Evolutionary conservation across 92 coral and sea anemone genomes (phyloP).

Genomic region (Nematostella vectensis): DNA sequence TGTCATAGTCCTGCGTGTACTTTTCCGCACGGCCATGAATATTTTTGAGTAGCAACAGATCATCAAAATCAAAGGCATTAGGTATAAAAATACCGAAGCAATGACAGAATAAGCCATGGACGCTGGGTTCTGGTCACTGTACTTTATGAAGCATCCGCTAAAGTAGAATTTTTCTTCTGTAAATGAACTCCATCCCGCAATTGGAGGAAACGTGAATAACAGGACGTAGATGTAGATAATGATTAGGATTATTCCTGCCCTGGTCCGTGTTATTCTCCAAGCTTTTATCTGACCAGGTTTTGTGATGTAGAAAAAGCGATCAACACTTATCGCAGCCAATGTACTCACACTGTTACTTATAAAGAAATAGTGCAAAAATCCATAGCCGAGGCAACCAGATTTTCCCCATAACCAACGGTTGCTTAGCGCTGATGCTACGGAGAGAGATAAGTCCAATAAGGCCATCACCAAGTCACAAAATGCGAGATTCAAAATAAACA

Average conservation of each 20-base stretch:
- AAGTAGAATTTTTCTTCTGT: conserved; percentile 51
- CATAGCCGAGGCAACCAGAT: conserved; percentile 68
- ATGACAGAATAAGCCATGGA: conserved; percentile 68
- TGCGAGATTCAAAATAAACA: conserved; percentile 83
- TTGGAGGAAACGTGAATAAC: conserved; percentile 74
- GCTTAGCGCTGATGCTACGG: conserved; percentile 47
- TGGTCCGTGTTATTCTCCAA: conserved; percentile 46
- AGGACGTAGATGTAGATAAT: conserved; percentile 58
- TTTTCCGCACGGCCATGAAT: conserved; percentile 60
- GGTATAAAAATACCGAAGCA: conserved; percentile 52
- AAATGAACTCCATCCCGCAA: conserved; percentile 80
- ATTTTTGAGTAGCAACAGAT: conserved; percentile 77
- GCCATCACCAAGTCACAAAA: conserved; percentile 78
- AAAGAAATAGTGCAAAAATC: conserved; percentile 72
- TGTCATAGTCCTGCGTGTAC: conserved; percentile 61
- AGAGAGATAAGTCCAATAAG: conserved; percentile 49
- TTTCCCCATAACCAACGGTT: conserved; percentile 66
- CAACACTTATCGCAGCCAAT: conserved; percentile 71
- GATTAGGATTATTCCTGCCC: conserved; percentile 38
- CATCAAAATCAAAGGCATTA: conserved; percentile 67
- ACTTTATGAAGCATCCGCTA: conserved; percentile 86
- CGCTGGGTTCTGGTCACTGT: conserved; percentile 65
- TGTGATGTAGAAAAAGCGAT: conserved; percentile 78
- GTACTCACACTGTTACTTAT: conserved; percentile 73
- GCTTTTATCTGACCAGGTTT: conserved; percentile 65